phyloP scores from a whole-genome alignment of 1,140 invertebrate genomes.

The Drosophila sturtevanti region DNA sequence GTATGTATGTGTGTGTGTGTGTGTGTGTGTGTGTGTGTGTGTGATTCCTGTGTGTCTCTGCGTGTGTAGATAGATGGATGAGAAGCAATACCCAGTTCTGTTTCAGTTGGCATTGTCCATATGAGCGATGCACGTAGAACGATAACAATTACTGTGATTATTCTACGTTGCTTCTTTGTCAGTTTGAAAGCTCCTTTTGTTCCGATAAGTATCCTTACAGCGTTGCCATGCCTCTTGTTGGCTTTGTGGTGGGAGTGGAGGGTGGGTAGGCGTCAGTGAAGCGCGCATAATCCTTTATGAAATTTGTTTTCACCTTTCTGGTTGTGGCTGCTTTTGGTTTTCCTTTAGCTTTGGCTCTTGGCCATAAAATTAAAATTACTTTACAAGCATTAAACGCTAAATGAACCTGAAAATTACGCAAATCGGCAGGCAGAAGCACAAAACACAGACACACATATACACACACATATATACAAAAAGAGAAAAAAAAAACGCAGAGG shows the following conservation, averaged over 20 bases:
- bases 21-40: too few species aligned
- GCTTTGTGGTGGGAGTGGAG: background rate
- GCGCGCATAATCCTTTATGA: constrained; percentile 73
- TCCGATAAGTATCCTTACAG: constrained; percentile 1
- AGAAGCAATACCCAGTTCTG: background rate
- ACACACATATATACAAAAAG: constrained; percentile 5
- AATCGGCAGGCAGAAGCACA: constrained; percentile 55
- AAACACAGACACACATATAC: too few species aligned
- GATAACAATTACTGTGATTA: constrained; percentile 11
- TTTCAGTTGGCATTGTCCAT: constrained; percentile 3
- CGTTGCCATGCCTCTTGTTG: background rate
- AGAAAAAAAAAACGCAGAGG: too few species aligned
- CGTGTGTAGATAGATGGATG: background rate
- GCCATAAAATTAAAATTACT: constrained; percentile 81
- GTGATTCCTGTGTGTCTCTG: background rate
- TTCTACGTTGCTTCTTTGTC: background rate
- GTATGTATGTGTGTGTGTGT: too few species aligned
- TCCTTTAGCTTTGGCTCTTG: constrained; percentile 57
- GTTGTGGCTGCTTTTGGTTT: constrained; percentile 34
- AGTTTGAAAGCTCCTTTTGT: background rate
- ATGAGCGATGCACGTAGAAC: constrained; percentile 3
- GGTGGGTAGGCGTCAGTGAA: constrained; percentile 55
- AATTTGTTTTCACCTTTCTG: constrained; percentile 63
- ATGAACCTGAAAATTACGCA: constrained; percentile 82
- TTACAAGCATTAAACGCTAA: constrained; percentile 82